phyloP scores from a whole-genome alignment of 2,888 invertebrate species.

The Tuberolachnus salignus region DNA sequence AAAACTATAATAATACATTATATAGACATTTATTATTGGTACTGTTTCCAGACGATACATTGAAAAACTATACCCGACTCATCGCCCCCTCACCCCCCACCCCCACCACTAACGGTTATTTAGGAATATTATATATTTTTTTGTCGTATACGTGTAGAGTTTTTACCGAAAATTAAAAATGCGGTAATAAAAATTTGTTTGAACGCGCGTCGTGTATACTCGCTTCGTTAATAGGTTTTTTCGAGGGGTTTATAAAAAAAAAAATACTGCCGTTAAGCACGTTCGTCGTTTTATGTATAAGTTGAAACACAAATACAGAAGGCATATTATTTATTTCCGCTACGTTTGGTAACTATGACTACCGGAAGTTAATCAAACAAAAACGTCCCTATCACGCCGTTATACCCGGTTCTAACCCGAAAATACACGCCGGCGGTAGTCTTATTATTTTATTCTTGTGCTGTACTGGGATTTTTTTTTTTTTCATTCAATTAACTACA shows the following conservation, averaged over 20 bases:
- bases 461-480: too few relatives aligned
- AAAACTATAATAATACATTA: neutral
- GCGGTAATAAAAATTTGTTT: conserved; percentile 7
- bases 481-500: too few relatives aligned
- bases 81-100: neutral
- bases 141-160: neutral
- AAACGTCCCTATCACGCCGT: conserved; percentile 17
- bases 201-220: neutral
- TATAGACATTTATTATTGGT: too few relatives aligned
- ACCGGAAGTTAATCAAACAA: conserved; percentile 53
- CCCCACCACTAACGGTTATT: too few relatives aligned
- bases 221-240: conserved; percentile 16
- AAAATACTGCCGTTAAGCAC: conserved; percentile 34
- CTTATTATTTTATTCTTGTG: too few relatives aligned
- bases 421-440: too few relatives aligned
- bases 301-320: conserved; percentile 30
- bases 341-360: conserved; percentile 50
- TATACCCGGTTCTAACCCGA: too few relatives aligned
- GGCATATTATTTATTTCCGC: conserved; percentile 44
- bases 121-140: neutral
- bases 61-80: neutral
- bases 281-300: conserved; percentile 29
- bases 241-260: conserved; percentile 28
- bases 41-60: neutral
- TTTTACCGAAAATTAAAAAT: neutral